These are phyloP conservation scores for Agonopterix subpropinquella DNA, from an alignment of 2,888 invertebrate species.

Conservation along the genomic window DNA sequence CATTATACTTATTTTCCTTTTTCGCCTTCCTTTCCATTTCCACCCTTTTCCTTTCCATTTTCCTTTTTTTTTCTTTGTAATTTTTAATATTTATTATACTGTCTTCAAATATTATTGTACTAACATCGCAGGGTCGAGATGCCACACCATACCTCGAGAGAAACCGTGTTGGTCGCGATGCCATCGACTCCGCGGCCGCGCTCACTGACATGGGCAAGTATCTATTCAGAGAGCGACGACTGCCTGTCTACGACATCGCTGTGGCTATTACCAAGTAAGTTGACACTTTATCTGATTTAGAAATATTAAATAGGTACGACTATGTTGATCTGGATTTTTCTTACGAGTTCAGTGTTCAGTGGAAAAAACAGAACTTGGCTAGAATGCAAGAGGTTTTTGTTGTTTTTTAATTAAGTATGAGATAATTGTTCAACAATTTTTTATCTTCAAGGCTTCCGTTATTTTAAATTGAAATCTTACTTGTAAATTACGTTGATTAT, in stretches of 20 bases:
- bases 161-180: slow-evolving; percentile 94
- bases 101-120: too few species aligned
- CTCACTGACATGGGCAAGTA: slow-evolving; percentile 98
- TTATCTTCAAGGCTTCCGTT: background rate
- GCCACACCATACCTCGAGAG: slow-evolving; percentile 96
- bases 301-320: too few species aligned
- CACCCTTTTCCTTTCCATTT: too few species aligned
- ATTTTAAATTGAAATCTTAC: background rate
- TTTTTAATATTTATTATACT: too few species aligned
- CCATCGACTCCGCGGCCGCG: slow-evolving; percentile 95
- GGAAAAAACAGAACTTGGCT: background rate
- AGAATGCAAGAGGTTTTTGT: background rate
- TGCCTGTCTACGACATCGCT: slow-evolving; percentile 96
- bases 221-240: slow-evolving; percentile 93
- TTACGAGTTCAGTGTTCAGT: background rate
- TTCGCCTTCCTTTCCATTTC: too few species aligned
- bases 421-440: background rate
- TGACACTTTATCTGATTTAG: background rate
- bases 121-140: slow-evolving; percentile 84
- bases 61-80: too few species aligned
- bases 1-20: too few species aligned
- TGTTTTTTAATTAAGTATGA: background rate
- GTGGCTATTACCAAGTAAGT: slow-evolving; percentile 97
- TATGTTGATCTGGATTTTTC: too few species aligned
- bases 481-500: too few species aligned